Percentiles rank a stretch among this genome's conserved stretches.
Evolutionary conservation across 2,113 vertebrate species (phyloP).

Genomic region (Pachypanchax playfairii): DNA sequence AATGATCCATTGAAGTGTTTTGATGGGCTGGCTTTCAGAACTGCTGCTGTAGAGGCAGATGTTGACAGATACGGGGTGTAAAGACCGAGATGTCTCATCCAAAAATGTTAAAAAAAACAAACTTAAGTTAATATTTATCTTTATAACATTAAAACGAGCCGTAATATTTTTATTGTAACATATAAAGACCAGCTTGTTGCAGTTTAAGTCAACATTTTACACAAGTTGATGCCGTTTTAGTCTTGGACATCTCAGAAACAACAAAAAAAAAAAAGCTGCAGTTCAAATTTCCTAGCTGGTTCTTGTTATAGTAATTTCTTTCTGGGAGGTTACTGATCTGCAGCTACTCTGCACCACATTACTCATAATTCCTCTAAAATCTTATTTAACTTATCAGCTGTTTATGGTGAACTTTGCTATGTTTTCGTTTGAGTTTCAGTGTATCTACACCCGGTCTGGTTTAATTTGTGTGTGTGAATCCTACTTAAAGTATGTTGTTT

Average conservation of each 20-base stretch:
- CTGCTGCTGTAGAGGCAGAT: too few species aligned
- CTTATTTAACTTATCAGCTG: not conserved
- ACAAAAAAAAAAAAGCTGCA: not conserved
- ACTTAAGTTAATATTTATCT: too few species aligned
- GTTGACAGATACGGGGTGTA: too few species aligned
- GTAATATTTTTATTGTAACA: not conserved
- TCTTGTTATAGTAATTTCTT: not conserved
- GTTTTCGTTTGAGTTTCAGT: not conserved
- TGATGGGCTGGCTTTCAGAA: too few species aligned
- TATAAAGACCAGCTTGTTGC: not conserved
- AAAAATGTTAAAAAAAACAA: too few species aligned
- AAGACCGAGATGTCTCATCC: too few species aligned
- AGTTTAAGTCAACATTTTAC: not conserved
- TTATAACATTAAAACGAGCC: too few species aligned
- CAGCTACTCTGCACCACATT: slow-evolving; percentile 6
- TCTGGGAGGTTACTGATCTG: too few species aligned
- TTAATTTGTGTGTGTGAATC: slow-evolving; percentile 8
- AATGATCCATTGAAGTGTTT: too few species aligned
- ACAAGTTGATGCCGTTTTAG: not conserved
- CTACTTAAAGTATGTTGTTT: slow-evolving; percentile 1
- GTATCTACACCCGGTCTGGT: not conserved
- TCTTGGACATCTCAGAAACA: too few species aligned
- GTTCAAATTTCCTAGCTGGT: not conserved
- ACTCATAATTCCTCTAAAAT: not conserved
- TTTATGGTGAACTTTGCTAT: not conserved